Evolutionary conservation across 2,113 vertebrate genomes (phyloP), one percentile per base, ranked within the genome.

Genomic region (Taurulus bubalis): DNA sequence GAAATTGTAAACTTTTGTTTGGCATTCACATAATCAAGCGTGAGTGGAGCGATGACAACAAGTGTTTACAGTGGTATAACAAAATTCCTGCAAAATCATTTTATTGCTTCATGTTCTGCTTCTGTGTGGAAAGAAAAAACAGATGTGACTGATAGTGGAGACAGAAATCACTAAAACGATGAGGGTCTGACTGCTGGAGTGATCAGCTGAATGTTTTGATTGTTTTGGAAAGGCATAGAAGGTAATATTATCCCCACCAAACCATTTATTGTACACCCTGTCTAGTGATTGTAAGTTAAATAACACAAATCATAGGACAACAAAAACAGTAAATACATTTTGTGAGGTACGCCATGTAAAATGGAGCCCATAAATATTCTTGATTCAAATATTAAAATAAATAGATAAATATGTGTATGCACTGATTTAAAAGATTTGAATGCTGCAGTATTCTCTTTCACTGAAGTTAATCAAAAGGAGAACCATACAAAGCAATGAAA

Each of bases 1-100:
- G 92, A 94, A 95, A 94, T 86, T 99, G 98, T 99, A 99, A 99
- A 99, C 98, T 97, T 99, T 95, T 95, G 97, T 99, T 99, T 99
- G 97, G 97, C 97, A 97, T 98, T 97, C 96, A 98, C 96, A 96
- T 96, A 95, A 96, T 95, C 92, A 95, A 97, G 93, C 89, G 85
- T 96, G 96, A 90, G 90, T 77, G 88, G 96, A 96, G 97, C 93
- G 94, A 94, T 90, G 96, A 95, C 94, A 95, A 92, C 72, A 94
- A 93, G 95, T 94, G 87, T 78, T 92, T 94, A 94, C 93, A 95
- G 94, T 90, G 91, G 93, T 70, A 93, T 94, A 94, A 92, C 53
- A 92, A 73, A 96, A 95, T 96, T 97, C 95, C 95, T 96, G 95
- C 88, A 93, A 95, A 96, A 97, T 96, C 91, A 96, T 91, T 95